A percentile compares a stretch with the other conserved stretches of the same genome.
Evolutionary conservation across 2,888 invertebrate genomes (phyloP).

Genomic region (Druceiella hillmani): DNA sequence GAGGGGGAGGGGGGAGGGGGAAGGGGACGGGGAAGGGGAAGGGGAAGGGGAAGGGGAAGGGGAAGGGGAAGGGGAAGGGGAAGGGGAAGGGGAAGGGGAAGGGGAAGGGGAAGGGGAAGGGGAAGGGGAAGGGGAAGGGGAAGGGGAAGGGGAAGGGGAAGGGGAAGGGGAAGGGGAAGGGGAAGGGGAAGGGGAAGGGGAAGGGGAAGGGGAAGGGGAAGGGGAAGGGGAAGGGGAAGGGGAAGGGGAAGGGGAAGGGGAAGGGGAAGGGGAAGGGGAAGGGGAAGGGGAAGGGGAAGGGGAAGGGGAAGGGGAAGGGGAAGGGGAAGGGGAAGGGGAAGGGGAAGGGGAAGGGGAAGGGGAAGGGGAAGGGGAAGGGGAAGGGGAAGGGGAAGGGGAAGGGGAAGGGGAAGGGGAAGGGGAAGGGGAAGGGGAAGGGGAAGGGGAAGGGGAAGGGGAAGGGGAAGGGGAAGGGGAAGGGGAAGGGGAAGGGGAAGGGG

Average conservation of each 20-base stretch:
- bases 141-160: background rate
- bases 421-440: too few relatives aligned
- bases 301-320: too few relatives aligned
- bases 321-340: too few relatives aligned
- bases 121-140: slow-evolving; percentile 1
- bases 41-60: background rate
- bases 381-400: too few relatives aligned
- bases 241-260: background rate
- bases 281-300: too few relatives aligned
- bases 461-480: too few relatives aligned
- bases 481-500: too few relatives aligned
- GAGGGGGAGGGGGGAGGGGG: background rate
- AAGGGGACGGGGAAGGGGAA: background rate
- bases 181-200: slow-evolving; percentile 1
- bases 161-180: background rate
- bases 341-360: too few relatives aligned
- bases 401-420: too few relatives aligned
- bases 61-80: slow-evolving; percentile 1
- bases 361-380: too few relatives aligned
- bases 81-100: background rate
- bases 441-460: too few relatives aligned
- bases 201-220: background rate
- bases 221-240: slow-evolving; percentile 1
- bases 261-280: too few relatives aligned
- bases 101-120: background rate